These are phyloP conservation scores for Simalia tracyae DNA, from an alignment of 2,797 vertebrate genomes.

Conservation along the genomic window DNA sequence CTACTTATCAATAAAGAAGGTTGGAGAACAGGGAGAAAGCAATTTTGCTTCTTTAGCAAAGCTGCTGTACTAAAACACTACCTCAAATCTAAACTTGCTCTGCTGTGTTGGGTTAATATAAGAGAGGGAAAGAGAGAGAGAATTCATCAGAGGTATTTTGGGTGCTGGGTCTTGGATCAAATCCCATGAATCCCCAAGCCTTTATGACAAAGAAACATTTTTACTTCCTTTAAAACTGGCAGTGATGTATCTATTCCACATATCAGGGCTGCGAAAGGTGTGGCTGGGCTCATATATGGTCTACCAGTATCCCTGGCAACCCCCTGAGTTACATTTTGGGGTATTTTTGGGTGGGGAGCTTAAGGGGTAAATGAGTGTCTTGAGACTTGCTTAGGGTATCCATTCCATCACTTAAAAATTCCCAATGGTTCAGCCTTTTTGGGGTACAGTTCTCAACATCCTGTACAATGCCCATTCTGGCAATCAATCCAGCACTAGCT, in stretches of 20 bases:
- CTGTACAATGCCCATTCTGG: not conserved
- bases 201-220: not conserved
- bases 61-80: not conserved
- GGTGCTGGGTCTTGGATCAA: not conserved
- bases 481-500: not conserved
- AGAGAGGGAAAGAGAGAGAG: not conserved
- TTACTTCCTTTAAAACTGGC: not conserved
- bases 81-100: not conserved
- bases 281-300: not conserved
- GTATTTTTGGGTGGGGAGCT: too few species aligned
- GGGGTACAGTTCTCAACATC: not conserved
- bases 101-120: not conserved
- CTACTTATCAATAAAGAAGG: not conserved
- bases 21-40: not conserved
- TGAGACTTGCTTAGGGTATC: not conserved
- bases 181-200: not conserved
- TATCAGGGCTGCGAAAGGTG: not conserved
- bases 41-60: not conserved
- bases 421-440: not conserved
- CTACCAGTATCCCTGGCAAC: not conserved
- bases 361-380: too few species aligned
- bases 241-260: not conserved
- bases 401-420: not conserved
- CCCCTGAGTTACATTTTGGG: too few species aligned
- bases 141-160: too few species aligned